These are phyloP conservation scores for Mormyrus hasselquistii DNA, from an alignment of 2,797 vertebrate species.

Conservation along the genomic window DNA sequence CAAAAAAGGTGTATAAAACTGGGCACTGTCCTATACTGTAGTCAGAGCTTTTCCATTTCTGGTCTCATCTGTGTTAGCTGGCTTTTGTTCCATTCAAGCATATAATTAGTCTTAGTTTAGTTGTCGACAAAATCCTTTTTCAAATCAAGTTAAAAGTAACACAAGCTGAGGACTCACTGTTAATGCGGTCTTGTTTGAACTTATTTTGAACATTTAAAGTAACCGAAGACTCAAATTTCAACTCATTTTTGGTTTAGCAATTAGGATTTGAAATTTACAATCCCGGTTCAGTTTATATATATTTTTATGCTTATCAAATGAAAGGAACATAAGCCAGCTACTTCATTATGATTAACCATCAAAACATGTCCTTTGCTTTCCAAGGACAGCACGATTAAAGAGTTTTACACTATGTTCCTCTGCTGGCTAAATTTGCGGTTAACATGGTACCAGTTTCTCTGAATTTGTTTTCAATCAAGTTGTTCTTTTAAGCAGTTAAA, in stretches of 20 bases:
- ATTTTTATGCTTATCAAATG: not conserved
- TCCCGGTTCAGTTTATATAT: not conserved
- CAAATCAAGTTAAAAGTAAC: not conserved
- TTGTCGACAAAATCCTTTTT: not conserved
- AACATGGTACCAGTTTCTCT: not conserved
- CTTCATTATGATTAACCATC: constrained; percentile 2
- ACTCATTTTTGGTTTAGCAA: not conserved
- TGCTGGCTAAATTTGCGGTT: not conserved
- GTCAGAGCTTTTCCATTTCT: not conserved
- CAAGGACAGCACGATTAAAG: not conserved
- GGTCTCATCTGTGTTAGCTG: not conserved
- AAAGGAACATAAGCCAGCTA: not conserved
- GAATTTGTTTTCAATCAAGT: not conserved
- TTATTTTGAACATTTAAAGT: not conserved
- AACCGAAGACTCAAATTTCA: not conserved
- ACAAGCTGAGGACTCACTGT: not conserved
- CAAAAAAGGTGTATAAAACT: not conserved
- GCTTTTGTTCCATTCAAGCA: not conserved
- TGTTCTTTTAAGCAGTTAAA: not conserved
- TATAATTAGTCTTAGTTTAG: not conserved
- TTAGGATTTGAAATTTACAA: not conserved
- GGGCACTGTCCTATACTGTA: not conserved
- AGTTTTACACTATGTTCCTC: constrained; percentile 1
- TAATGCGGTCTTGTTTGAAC: not conserved
- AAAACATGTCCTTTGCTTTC: not conserved